Base-by-base conservation (phyloP, 1,140 invertebrate genomes). In the Drosophila nigromelanica region DNA sequence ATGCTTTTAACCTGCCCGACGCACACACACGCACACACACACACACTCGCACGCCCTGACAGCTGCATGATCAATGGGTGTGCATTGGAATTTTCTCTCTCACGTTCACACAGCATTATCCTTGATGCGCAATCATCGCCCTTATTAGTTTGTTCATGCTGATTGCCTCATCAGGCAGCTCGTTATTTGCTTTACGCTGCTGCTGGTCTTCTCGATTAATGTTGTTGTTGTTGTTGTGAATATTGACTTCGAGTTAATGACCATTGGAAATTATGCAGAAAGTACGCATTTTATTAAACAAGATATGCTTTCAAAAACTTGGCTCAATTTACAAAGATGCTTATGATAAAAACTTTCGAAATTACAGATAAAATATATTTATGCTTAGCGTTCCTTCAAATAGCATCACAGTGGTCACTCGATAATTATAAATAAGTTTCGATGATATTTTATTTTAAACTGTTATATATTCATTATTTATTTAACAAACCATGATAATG, bases 111-210 rank as follows among this genome's bases (percentile, higher is more conserved):
- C 39, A 8, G 11, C 21, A 59, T 58, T 66, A 59, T 52, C 24
- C 47, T 14, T 45, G 30, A 21, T 47, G 47, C 7, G 40, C 55
- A 59, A 66, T 59, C 61, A 72, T 59, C 47, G 30, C 51, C 12
- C 35, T 73, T 60, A 60, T 73, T 68, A 73, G 55, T 60, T 61
- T 68, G 42, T 60, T 60, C 63, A 40, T 33, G 55, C 40, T 68
- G 64, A 73, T 73, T 67, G 47, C 62, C 10, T 47, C 48, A 47
- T 47, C 39, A 24, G 33, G 37, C 27, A 35, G n/a, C 52, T 62
- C 21, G 33, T 40, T 54, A 24, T 51, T 40, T 24, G 47, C 55
- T 52, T n/a, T 0, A 24, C 1, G 47, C 37, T 8, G 37, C 52
- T 18, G 14, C 43, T 21, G 43, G 6, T 3, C 4, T 8, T 21